phyloP scores from a whole-genome alignment of 2,888 invertebrate genomes.

The Ctena decussata region DNA sequence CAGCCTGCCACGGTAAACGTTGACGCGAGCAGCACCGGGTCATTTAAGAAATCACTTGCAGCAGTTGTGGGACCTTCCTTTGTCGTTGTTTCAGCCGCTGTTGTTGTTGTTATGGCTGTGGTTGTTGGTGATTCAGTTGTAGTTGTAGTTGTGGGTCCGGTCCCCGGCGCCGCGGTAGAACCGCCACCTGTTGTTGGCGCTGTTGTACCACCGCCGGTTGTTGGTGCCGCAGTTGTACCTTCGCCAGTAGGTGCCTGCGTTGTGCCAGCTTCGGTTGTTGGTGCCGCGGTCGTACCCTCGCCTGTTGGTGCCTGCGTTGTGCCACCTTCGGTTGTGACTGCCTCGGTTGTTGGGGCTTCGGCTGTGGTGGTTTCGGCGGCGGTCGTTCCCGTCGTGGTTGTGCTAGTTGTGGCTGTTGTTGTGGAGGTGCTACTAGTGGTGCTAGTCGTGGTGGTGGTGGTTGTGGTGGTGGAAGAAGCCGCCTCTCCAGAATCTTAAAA shows the following conservation, averaged over 20 bases:
- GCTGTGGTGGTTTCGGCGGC: background rate
- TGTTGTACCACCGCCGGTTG: background rate
- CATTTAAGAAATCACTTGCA: background rate
- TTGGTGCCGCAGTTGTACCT: background rate
- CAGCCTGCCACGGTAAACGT: background rate
- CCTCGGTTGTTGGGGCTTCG: background rate
- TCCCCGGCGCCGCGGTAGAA: background rate
- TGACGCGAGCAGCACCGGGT: background rate
- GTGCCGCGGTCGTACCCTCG: background rate
- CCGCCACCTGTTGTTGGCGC: background rate
- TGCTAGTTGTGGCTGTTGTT: background rate
- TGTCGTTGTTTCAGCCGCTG: background rate
- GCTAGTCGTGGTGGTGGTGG: background rate
- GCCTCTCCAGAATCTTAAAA: too few relatives aligned
- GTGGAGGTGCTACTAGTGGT: background rate
- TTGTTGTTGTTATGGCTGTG: background rate
- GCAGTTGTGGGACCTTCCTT: background rate
- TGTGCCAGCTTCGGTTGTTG: background rate
- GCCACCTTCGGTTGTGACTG: background rate
- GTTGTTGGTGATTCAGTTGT: background rate
- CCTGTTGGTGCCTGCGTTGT: background rate
- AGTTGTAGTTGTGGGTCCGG: background rate
- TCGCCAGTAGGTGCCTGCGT: too few relatives aligned
- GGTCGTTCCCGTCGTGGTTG: background rate
- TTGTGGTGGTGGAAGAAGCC: background rate